Evolutionary conservation across 2,888 invertebrate species (phyloP).

Genomic region (Pegoplata infirma): DNA sequence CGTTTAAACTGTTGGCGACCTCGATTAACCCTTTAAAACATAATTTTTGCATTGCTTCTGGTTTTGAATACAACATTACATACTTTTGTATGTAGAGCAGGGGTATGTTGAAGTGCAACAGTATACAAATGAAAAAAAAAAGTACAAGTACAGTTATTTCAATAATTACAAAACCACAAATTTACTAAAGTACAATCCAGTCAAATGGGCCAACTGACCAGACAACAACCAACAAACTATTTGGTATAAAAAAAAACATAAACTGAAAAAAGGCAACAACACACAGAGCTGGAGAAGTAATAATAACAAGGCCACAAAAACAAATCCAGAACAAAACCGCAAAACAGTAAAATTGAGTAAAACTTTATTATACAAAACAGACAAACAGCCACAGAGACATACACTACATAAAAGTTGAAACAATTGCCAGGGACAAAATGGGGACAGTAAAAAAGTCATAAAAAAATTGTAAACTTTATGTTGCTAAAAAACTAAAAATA

Average conservation of each 20-base stretch:
- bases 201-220: conserved; percentile 49
- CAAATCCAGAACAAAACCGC: conserved; percentile 54
- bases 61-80: background rate
- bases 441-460: conserved; percentile 12
- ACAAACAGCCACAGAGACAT: background rate
- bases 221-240: conserved; percentile 50
- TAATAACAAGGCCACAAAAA: conserved; percentile 60
- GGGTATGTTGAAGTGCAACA: no score
- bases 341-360: conserved; percentile 58
- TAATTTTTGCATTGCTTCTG: conserved; percentile 2
- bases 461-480: no score
- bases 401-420: conserved; percentile 14
- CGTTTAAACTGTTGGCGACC: no score
- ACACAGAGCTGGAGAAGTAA: conserved; percentile 25
- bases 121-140: no score
- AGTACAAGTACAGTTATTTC: conserved; percentile 71
- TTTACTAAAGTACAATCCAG: conserved; percentile 71
- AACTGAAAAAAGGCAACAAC: conserved; percentile 11
- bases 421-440: conserved; percentile 22
- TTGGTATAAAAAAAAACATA: conserved; percentile 15
- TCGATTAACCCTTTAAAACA: background rate
- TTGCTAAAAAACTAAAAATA: conserved; percentile 55
- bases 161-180: conserved; percentile 77
- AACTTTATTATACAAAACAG: conserved; percentile 46
- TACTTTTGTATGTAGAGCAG: background rate